Evolutionary conservation across 2,113 vertebrate species (phyloP).

Genomic region (Dendrocopos noguchii): DNA sequence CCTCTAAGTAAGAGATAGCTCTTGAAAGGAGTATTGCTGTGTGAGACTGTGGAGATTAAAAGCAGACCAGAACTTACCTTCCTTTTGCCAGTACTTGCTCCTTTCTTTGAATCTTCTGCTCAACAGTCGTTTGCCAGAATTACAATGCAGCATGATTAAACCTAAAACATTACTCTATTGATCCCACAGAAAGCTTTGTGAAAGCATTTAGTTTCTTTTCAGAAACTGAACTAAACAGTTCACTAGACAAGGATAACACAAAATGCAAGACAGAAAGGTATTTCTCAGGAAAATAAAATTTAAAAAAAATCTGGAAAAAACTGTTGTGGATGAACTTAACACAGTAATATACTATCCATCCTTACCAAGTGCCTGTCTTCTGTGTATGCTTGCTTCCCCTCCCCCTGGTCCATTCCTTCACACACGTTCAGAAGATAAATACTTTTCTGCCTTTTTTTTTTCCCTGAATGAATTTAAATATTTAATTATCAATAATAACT

Average conservation of each 20-base stretch:
- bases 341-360: background rate
- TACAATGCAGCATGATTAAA: conserved; percentile 73
- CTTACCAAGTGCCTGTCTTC: conserved; percentile 40
- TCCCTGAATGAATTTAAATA: conserved; percentile 56
- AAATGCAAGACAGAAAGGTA: conserved; percentile 1
- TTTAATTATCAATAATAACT: conserved; percentile 66
- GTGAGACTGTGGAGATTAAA: conserved; percentile 48
- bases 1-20: conserved; percentile 36
- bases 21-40: conserved; percentile 9
- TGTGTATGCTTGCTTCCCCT: background rate
- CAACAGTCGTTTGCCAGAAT: conserved; percentile 63
- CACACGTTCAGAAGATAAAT: conserved; percentile 23
- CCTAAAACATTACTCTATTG: conserved; percentile 69
- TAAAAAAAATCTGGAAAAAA: background rate
- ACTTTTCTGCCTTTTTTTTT: background rate
- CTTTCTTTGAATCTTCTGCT: conserved; percentile 59
- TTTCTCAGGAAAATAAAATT: conserved; percentile 38
- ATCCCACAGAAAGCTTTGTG: conserved; percentile 74
- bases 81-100: conserved; percentile 52
- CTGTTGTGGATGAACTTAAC: conserved; percentile 26
- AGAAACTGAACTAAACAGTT: conserved; percentile 73
- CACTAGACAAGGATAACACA: conserved; percentile 57
- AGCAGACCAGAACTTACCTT: conserved; percentile 62
- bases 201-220: conserved; percentile 73
- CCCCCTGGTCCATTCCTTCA: conserved; percentile 3